phyloP scores from a whole-genome alignment of 2,888 invertebrate genomes.

The Amphipyra berbera region DNA sequence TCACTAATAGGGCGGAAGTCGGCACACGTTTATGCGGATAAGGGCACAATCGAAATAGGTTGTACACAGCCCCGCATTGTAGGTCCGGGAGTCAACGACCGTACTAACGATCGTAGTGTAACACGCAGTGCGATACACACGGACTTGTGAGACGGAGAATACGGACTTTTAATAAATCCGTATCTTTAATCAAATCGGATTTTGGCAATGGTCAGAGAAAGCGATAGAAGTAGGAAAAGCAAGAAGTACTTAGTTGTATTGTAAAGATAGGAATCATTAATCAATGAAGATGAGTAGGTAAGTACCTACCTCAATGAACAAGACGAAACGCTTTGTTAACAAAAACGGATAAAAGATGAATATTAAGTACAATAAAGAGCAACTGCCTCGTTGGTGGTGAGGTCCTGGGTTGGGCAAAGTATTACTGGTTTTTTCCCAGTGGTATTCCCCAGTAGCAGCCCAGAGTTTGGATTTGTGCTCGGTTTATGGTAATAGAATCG shows the following conservation, averaged over 20 bases:
- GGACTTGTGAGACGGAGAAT: constrained; percentile 5
- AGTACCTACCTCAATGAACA: no score
- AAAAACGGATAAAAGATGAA: no score
- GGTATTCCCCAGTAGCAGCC: no score
- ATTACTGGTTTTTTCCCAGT: no score
- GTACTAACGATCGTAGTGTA: constrained; percentile 69
- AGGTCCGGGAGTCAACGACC: constrained; percentile 72
- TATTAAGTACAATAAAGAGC: no score
- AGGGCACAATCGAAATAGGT: constrained; percentile 71
- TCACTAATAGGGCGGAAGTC: constrained; percentile 58
- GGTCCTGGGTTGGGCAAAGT: no score
- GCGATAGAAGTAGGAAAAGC: background rate
- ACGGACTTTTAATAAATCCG: background rate
- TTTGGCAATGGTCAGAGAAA: background rate
- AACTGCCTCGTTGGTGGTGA: no score
- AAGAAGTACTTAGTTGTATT: background rate
- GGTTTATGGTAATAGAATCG: no score
- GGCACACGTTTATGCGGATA: constrained; percentile 63
- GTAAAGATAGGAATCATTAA: background rate
- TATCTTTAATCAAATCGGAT: background rate
- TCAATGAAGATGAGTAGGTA: background rate
- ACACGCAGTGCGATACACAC: constrained; percentile 56
- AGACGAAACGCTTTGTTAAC: no score
- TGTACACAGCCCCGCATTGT: constrained; percentile 64
- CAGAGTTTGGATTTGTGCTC: no score